These are phyloP conservation scores for Achlya flavicornis DNA, from an alignment of 2,888 invertebrate species.

Conservation along the genomic window DNA sequence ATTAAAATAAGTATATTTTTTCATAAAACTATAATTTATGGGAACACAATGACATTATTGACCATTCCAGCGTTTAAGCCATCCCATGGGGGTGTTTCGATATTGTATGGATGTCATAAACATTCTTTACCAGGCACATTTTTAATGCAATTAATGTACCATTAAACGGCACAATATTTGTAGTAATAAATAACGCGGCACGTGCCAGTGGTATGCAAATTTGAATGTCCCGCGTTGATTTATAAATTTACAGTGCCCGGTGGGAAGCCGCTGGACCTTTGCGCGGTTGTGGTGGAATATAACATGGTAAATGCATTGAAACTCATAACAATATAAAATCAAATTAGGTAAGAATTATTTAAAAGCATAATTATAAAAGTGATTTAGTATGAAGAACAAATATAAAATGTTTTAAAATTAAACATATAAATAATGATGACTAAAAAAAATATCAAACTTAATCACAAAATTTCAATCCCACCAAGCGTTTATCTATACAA, in stretches of 20 bases:
- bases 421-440: no score
- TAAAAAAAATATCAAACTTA: no score
- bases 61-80: background rate
- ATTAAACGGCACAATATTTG: slow-evolving; percentile 59
- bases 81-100: slow-evolving; percentile 2
- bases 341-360: background rate
- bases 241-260: slow-evolving; percentile 26
- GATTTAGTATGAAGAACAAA: no score
- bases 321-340: background rate
- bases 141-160: slow-evolving; percentile 51
- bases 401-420: no score
- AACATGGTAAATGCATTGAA: background rate
- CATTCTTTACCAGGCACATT: slow-evolving; percentile 21
- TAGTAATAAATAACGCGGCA: slow-evolving; percentile 58
- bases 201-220: slow-evolving; percentile 34
- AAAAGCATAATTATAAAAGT: no score
- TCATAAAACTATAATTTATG: background rate
- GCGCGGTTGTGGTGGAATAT: background rate
- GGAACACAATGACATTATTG: background rate
- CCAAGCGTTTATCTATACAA: no score
- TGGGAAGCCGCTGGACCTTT: slow-evolving; percentile 6
- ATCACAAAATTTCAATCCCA: no score
- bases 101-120: slow-evolving; percentile 21
- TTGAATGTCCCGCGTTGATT: slow-evolving; percentile 32
- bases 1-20: background rate